Evolutionary conservation across 2,113 vertebrate genomes (phyloP), one percentile per base, ranked within the genome.

Genomic region (Anser cygnoides): DNA sequence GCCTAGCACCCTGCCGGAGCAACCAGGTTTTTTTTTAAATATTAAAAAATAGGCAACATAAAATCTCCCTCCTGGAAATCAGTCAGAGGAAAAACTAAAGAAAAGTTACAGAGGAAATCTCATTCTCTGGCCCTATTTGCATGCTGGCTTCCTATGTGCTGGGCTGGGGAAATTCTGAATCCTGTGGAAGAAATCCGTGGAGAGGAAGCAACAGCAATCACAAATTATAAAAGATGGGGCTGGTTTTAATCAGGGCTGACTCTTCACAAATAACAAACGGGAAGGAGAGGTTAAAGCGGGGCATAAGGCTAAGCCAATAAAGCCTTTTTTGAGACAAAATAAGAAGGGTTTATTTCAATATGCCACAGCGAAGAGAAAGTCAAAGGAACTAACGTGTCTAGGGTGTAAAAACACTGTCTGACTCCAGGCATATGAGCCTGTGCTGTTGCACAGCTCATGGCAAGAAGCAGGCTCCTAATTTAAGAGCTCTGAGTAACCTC

Each of bases 161-260:
- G 71, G 74, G 70, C 66, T 73, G 89, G 84, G 94, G 96, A 95
- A 97, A 96, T 81, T 96, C 89, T 96, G 94, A 96, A 91, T 96
- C 86, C 88, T 84, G 88, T 92, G 95, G 88, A 96, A 96, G 95
- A 96, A 97, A 96, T 96, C 92, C 95, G 70, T 21, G 73, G 95
- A 96, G 93, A 96, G 95, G 95, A 96, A 94, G 83, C 90, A 87
- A 86, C 76, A 74, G 88, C 93, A 89, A 86, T 87, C 20, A 4
- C 85, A 87, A 59, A 75, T 91, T 37, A n/a, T 84, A 89, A 96
- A 95, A 78, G 93, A 96, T 89, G 83, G 79, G 92, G 70, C 90
- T 97, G 96, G 92, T 96, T 97, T 96, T 94, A 96, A 96, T 97
- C 93, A 96, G 86, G 80, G 70, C 83, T 84, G 83, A 96, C 58